A percentile compares a stretch with the other conserved stretches of the same genome.
These are phyloP conservation scores for Malaclemys terrapin DNA, from an alignment of 2,113 vertebrate genomes.

Conservation along the genomic window DNA sequence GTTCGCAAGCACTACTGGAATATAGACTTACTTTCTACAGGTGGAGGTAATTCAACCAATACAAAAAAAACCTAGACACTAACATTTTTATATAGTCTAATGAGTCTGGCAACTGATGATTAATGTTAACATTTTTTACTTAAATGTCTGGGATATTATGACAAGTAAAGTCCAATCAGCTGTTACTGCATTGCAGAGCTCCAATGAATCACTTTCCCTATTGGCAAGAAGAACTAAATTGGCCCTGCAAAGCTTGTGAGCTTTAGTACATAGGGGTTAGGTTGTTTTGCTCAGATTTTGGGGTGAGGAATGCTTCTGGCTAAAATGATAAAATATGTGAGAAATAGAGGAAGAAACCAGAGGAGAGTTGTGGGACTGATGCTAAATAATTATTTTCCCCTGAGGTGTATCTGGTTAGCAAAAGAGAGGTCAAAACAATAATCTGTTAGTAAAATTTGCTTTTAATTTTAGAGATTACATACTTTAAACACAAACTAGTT, in stretches of 20 bases:
- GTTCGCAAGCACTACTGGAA: not conserved
- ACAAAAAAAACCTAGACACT: not conserved
- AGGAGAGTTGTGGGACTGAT: not conserved
- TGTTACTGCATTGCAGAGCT: not conserved
- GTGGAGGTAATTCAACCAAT: not conserved
- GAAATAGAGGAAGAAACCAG: not conserved
- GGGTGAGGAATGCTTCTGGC: not conserved
- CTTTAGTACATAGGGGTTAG: not conserved
- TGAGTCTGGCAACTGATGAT: slow-evolving; percentile 26
- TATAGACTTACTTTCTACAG: not conserved
- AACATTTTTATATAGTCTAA: slow-evolving; percentile 35
- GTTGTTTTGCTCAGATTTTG: not conserved
- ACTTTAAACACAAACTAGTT: not conserved
- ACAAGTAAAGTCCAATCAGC: slow-evolving; percentile 3
- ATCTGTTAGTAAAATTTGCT: not conserved
- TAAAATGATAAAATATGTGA: not conserved
- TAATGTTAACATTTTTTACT: slow-evolving; percentile 30
- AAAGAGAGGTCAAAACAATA: not conserved
- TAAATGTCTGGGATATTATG: slow-evolving; percentile 38
- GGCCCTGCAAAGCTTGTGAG: not conserved
- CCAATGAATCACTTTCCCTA: not conserved
- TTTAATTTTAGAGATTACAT: not conserved
- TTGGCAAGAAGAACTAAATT: not conserved
- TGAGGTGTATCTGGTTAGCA: not conserved
- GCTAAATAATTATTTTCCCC: not conserved